Conservation (phyloP, 2,113 vertebrate genomes). For the Gopherus flavomarginatus region DNA sequence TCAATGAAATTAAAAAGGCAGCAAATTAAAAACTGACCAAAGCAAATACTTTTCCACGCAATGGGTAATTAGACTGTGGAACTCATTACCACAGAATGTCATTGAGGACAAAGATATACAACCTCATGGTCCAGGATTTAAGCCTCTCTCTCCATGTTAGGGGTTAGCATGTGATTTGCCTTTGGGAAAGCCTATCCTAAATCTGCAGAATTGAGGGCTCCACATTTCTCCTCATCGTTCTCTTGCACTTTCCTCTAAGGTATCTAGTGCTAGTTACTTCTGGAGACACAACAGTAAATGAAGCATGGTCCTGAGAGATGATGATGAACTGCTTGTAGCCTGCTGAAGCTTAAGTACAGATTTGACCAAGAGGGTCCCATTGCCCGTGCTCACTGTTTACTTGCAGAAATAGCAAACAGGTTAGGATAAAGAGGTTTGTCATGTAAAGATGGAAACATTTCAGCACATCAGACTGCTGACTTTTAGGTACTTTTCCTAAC, state of each 20-base stretch:
- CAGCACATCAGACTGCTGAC: background rate
- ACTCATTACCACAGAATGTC: background rate
- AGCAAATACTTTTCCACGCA: background rate
- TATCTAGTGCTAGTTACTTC: background rate
- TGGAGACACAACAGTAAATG: background rate
- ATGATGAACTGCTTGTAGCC: background rate
- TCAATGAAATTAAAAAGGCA: background rate
- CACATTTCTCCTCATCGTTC: background rate
- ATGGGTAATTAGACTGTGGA: background rate
- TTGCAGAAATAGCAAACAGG: background rate
- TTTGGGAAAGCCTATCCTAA: background rate
- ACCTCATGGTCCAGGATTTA: background rate
- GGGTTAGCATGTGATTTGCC: background rate
- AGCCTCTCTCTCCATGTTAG: background rate
- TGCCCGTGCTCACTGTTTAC: background rate
- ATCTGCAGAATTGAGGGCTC: background rate
- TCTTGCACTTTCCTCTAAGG: background rate
- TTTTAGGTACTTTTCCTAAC: background rate
- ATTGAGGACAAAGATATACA: background rate
- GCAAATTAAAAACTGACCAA: background rate
- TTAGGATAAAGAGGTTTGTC: background rate
- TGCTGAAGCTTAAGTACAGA: background rate
- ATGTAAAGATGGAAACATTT: background rate
- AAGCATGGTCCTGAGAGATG: background rate
- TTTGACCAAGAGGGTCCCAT: background rate